Conservation (phyloP, 2,888 invertebrate genomes). For the Geotrupes spiniger region DNA sequence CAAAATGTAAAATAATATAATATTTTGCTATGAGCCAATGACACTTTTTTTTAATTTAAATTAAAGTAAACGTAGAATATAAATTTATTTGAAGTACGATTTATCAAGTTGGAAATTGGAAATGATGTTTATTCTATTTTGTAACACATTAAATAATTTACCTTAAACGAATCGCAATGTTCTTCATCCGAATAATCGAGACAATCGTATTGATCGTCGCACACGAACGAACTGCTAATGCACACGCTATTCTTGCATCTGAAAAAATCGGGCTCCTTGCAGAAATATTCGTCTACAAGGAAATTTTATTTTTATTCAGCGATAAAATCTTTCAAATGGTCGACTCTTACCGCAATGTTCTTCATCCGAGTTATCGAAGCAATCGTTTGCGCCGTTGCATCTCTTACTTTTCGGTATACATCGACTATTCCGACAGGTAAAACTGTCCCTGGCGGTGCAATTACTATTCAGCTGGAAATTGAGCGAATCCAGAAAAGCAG, state of each 20-base stretch:
- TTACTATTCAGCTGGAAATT: slow-evolving; percentile 22
- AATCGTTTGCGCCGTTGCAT: slow-evolving; percentile 35
- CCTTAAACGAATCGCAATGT: slow-evolving; percentile 38
- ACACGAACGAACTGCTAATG: slow-evolving; percentile 42
- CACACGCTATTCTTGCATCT: slow-evolving; percentile 45
- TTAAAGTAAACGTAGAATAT: too few relatives aligned
- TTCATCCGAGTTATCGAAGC: slow-evolving; percentile 35
- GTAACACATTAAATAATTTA: too few relatives aligned
- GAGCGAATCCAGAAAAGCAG: slow-evolving; percentile 24
- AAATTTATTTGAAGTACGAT: too few relatives aligned
- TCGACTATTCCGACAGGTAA: slow-evolving; percentile 30
- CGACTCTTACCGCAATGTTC: slow-evolving; percentile 33
- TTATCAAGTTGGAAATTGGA: too few relatives aligned
- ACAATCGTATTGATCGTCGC: slow-evolving; percentile 49
- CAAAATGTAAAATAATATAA: too few relatives aligned
- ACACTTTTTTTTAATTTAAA: too few relatives aligned
- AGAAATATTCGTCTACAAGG: slow-evolving; percentile 26
- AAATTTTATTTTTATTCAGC: neutral
- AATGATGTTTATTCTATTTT: too few relatives aligned
- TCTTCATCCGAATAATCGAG: slow-evolving; percentile 49
- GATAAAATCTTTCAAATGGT: slow-evolving; percentile 12
- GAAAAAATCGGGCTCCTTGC: slow-evolving; percentile 41
- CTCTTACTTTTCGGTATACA: slow-evolving; percentile 29
- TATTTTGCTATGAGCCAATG: too few relatives aligned
- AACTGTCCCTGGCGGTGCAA: slow-evolving; percentile 28